Evolutionary conservation across 2,113 vertebrate species (phyloP), one percentile per base, ranked within the genome.

Genomic region (Theristicus caerulescens): DNA sequence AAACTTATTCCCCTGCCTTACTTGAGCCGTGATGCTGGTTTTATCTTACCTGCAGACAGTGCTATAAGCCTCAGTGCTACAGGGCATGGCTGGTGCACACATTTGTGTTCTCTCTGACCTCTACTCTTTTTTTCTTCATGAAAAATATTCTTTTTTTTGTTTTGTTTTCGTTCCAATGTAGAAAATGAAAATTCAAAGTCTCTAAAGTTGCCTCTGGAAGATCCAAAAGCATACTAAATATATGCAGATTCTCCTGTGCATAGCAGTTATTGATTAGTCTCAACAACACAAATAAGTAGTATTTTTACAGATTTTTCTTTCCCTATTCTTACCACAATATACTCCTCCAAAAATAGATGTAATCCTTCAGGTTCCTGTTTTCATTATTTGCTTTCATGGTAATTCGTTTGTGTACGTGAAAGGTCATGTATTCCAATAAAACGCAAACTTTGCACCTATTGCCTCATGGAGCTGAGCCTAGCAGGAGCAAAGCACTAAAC

Each of bases 51-150:
- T 36, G 25, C 4, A 0, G 26, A 54, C 32, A 77, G 14, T 31
- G 32, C 65, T 47, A 34, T 27, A 51, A 67, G n/a, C 19, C 52
- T 47, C 10, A 26, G 24, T 4, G 71, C 42, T 16, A 2, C 36
- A 14, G 31, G 42, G 31, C 38, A 16, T 0, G 13, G 14, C 21
- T 34, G 47, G 18, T 21, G 12, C 11, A 47, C 7, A 17, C 4
- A 4, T 7, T 26, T 26, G 10, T 34, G 20, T 20, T 19, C 62
- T 70, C 22, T 67, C 52, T 69, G 19, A 46, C 22, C 5, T 16
- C 3, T 0, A 13, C 49, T 47, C 2, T 31, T 6, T 13, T 36
- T 32, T 29, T 22, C 27, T 24, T 11, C 40, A 47, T 0, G 0
- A 58, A 59, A 77, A 78, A 13, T 5, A 13, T 10, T 4, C 16